Evolutionary conservation across 2,113 vertebrate species (phyloP).

Genomic region (Asarcornis scutulata): DNA sequence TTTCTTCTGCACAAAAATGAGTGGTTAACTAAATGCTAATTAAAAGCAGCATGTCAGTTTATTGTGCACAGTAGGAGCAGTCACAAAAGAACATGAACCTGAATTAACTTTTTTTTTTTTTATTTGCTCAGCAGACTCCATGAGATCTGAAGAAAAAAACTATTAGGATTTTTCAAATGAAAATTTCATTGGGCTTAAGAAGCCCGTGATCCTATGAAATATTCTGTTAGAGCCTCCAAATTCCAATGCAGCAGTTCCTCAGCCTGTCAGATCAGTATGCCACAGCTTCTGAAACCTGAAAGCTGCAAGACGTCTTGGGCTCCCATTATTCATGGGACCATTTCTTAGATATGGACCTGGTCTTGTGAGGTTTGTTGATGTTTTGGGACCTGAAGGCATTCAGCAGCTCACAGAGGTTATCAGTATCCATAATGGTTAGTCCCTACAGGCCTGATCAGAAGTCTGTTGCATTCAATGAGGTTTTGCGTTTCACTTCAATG

Average conservation of each 20-base stretch:
- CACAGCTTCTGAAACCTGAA: not conserved
- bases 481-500: not conserved
- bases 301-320: not conserved
- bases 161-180: not conserved
- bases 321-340: not conserved
- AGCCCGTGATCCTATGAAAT: not conserved
- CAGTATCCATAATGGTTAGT: not conserved
- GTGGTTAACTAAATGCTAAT: slow-evolving; percentile 67
- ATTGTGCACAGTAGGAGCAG: slow-evolving; percentile 57
- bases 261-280: not conserved
- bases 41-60: slow-evolving; percentile 66
- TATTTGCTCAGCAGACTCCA: not conserved
- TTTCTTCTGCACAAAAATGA: slow-evolving; percentile 41
- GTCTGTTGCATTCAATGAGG: not conserved
- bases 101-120: slow-evolving; percentile 49
- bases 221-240: not conserved
- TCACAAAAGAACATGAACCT: slow-evolving; percentile 58
- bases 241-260: not conserved
- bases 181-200: not conserved
- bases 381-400: not conserved
- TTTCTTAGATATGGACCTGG: not conserved
- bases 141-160: not conserved
- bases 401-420: not conserved
- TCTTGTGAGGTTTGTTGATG: not conserved
- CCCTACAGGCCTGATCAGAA: not conserved